Evolutionary conservation across 2,888 invertebrate genomes (phyloP).

Genomic region (Bugula neritina): DNA sequence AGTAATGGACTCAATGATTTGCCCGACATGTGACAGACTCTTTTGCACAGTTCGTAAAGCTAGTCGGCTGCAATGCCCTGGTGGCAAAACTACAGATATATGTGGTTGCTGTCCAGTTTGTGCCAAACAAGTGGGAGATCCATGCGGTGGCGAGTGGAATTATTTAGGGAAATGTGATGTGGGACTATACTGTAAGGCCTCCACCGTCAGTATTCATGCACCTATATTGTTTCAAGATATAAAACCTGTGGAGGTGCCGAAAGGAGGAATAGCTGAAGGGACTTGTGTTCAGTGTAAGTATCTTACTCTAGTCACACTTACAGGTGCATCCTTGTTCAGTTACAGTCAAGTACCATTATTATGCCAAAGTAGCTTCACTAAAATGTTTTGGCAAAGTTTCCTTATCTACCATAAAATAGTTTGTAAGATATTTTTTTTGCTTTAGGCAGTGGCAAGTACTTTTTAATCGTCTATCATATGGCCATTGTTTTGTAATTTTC

Average conservation of each 20-base stretch:
- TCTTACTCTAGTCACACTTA: too few species aligned
- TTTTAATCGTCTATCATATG: too few species aligned
- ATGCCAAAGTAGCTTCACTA: too few species aligned
- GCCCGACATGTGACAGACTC: conserved; percentile 50
- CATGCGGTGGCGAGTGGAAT: conserved; percentile 47
- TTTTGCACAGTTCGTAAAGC: conserved; percentile 44
- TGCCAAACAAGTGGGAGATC: conserved; percentile 46
- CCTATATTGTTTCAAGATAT: not conserved
- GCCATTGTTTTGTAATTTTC: too few species aligned
- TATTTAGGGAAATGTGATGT: conserved; percentile 51
- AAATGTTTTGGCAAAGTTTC: too few species aligned
- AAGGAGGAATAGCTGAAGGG: conserved; percentile 21
- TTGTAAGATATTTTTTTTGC: too few species aligned
- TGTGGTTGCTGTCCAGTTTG: conserved; percentile 52
- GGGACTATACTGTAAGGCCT: conserved; percentile 39
- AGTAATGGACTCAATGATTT: conserved; percentile 30
- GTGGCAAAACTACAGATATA: conserved; percentile 46
- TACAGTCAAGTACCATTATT: not conserved
- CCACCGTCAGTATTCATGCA: conserved; percentile 28
- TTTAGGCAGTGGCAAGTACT: too few species aligned
- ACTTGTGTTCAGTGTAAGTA: conserved; percentile 24
- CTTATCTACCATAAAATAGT: too few species aligned
- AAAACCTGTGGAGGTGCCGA: conserved; percentile 12
- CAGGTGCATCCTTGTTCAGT: not conserved
- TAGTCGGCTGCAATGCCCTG: conserved; percentile 41